Evolutionary conservation across 2,888 invertebrate genomes (phyloP), one percentile per base, ranked within the genome.

Genomic region (Hydriomena furcata): DNA sequence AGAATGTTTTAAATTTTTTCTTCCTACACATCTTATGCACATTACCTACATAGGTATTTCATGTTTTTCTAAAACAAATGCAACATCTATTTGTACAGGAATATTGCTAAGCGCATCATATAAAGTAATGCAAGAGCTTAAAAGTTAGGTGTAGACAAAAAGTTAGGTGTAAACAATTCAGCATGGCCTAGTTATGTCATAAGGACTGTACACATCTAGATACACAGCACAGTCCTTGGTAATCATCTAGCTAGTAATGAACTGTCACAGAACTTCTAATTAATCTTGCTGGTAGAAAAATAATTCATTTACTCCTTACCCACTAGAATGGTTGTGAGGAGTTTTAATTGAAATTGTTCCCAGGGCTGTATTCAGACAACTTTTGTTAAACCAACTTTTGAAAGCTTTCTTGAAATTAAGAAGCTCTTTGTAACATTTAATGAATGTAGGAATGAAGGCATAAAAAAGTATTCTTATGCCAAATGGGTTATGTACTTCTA

Each of bases 211-310:
- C 5, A 20, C 17, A 8, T 2, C 17, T 37, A 46, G 40, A 30
- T 13, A 44, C 30, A 21, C 17, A n/a, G n/a, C n/a, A n/a, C n/a
- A n/a, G 52, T 34, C 52, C 45, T 42, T 52, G 42, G 25, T 35
- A 52, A 30, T 50, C 30, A 47, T 43, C 13, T 25, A 3, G n/a
- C 17, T 43, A 20, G 28, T 35, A 48, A 45, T 42, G 44, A 34
- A 38, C 42, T 37, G 43, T 49, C 23, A 34, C 30, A 37, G 45
- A 56, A 50, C 43, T 13, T 28, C 48, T 46, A 51, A 58, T 60
- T 58, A 60, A 51, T 49, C 46, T 23, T 21, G 46, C 27, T 47
- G 37, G 7, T 8, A 40, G 46, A 55, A 41, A 49, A 37, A 49
- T 53, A 45, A 49, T 36, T 53, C 53, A 44, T 48, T 38, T 43